Evolutionary conservation across 2,888 invertebrate species (phyloP).

Genomic region (Dicyrtoma fusca): DNA sequence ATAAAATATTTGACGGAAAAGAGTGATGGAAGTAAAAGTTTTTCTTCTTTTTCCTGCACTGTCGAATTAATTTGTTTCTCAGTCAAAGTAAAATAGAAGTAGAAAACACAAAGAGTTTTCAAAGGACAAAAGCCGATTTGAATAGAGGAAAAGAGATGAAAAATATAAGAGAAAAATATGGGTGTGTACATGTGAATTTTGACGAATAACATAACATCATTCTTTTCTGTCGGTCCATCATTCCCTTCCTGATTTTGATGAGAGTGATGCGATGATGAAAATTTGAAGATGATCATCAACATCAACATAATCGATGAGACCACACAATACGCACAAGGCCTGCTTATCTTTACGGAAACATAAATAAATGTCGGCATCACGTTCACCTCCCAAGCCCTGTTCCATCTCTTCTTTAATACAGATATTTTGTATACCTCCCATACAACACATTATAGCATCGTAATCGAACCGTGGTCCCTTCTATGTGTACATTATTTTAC

Average conservation of each 20-base stretch:
- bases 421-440: too few species aligned
- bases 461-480: too few species aligned
- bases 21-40: too few species aligned
- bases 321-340: too few species aligned
- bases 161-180: neutral
- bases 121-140: conserved; percentile 26
- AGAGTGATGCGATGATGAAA: conserved; percentile 24
- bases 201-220: neutral
- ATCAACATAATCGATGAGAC: conserved; percentile 12
- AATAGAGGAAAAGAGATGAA: neutral
- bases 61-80: conserved; percentile 30
- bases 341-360: too few species aligned
- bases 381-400: too few species aligned
- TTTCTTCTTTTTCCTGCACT: neutral
- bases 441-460: too few species aligned
- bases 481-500: too few species aligned
- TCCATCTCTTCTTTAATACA: too few species aligned
- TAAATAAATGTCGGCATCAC: too few species aligned
- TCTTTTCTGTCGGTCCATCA: conserved; percentile 4
- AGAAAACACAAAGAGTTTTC: conserved; percentile 14
- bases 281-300: conserved; percentile 23
- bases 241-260: neutral
- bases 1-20: too few species aligned
- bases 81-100: conserved; percentile 17
- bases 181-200: neutral